phyloP scores from a whole-genome alignment of 2,797 vertebrate genomes.

The Epinephelus malabaricus region DNA sequence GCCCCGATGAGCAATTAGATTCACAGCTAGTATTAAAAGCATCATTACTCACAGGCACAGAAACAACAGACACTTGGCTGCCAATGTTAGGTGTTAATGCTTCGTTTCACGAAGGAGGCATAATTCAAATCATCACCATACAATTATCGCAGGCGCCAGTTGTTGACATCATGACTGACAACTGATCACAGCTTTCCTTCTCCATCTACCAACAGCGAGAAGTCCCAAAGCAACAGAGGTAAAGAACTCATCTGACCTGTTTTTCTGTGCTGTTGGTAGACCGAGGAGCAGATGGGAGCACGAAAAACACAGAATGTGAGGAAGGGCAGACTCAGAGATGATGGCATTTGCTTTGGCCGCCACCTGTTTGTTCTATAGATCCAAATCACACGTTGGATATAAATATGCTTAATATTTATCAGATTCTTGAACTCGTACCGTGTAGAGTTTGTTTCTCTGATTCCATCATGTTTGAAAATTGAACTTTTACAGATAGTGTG shows the following conservation, averaged over 20 bases:
- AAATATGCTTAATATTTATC: conserved; percentile 27
- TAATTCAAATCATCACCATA: conserved; percentile 3
- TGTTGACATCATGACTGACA: conserved; percentile 32
- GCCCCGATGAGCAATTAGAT: conserved; percentile 44
- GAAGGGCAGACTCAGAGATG: conserved; percentile 46
- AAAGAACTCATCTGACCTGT: conserved; percentile 40
- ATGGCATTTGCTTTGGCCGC: conserved; percentile 58
- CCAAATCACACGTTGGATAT: conserved; percentile 37
- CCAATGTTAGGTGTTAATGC: conserved; percentile 33
- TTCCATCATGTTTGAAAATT: not conserved
- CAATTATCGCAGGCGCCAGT: not conserved
- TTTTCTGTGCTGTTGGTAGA: conserved; percentile 31
- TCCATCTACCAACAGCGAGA: conserved; percentile 10
- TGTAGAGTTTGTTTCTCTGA: not conserved
- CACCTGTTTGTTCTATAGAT: conserved; percentile 56
- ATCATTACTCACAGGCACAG: conserved; percentile 17
- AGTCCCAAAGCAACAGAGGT: conserved; percentile 36
- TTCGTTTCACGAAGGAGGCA: not conserved
- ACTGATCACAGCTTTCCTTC: not conserved
- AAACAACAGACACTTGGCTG: conserved; percentile 42
- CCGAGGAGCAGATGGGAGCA: conserved; percentile 54
- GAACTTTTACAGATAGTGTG: too few species aligned
- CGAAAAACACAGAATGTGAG: conserved; percentile 47
- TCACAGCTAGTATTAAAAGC: conserved; percentile 41
- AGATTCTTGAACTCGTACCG: conserved; percentile 6